Evolutionary conservation across 2,888 invertebrate species (phyloP), one percentile per base, ranked within the genome.

Genomic region (Acleris sparsana): DNA sequence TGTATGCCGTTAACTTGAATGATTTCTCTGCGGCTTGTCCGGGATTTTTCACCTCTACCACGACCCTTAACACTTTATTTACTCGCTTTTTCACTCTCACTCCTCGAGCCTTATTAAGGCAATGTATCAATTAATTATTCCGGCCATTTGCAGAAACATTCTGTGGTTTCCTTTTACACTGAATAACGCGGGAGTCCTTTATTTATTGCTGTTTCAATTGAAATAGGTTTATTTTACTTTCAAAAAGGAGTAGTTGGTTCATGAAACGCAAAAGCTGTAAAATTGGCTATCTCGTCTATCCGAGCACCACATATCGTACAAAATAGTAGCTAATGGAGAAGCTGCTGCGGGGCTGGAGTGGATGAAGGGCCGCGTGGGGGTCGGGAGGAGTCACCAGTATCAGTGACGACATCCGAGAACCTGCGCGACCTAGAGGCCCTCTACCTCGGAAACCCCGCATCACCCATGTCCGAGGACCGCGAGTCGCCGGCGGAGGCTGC

Each of bases 1-100:
- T 87, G 87, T 87, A 85, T 76, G 80, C 80, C 81, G 86, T 86
- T 86, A 86, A 84, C 82, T 84, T 85, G 85, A 87, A 82, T 85
- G 85, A 87, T 86, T 84, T 79, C 78, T 78, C 78, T 81, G 82
- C 78, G 85, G 83, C 84, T 84, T 85, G 84, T 83, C 80, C 74
- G 80, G 77, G 78, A 83, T 83, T 82, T 85, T 83, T 85, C 81
- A 84, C 81, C 75, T 83, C 75, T 76, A 73, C 73, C 74, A 75
- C 72, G 68, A 72, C 74, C 73, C 70, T 71, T 75, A 72, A 71
- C 72, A 71, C 70, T 81, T 80, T 80, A 80, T 80, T 80, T 75
- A 72, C 73, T 61, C 71, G 64, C 58, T 71, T 70, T 71, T 74
- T 70, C 72, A 69, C 63, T 64, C 22, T 65, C 49, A 43, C 64